Evolutionary conservation across 2,888 invertebrate species (phyloP).

Genomic region (Copidosoma aretas): DNA sequence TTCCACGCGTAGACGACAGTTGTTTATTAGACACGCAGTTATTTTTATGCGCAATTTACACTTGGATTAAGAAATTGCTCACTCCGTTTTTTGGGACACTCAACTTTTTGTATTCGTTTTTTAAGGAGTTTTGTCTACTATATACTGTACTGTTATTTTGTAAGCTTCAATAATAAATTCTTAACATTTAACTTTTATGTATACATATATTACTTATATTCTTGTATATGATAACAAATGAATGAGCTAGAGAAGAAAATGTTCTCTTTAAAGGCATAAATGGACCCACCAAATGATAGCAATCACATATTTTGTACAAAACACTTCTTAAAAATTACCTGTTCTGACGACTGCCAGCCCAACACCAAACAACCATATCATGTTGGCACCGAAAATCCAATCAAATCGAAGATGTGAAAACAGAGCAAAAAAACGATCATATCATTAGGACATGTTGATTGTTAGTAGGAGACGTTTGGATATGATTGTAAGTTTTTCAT

Average conservation of each 20-base stretch:
- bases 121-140: too few relatives aligned
- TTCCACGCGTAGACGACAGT: background rate
- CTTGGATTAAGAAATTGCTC: too few relatives aligned
- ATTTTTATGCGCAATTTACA: too few relatives aligned
- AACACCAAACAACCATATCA: constrained; percentile 60
- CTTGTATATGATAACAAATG: background rate
- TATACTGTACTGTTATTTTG: background rate
- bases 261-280: background rate
- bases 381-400: constrained; percentile 59
- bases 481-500: constrained; percentile 23
- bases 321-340: constrained; percentile 52
- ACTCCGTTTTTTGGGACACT: too few relatives aligned
- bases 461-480: constrained; percentile 51
- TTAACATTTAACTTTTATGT: background rate
- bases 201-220: background rate
- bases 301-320: background rate
- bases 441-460: constrained; percentile 55
- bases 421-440: constrained; percentile 58
- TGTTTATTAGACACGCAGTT: too few relatives aligned
- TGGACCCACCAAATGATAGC: background rate
- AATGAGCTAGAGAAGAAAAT: background rate
- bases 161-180: background rate
- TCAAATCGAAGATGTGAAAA: constrained; percentile 57
- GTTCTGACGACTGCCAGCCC: constrained; percentile 61
- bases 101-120: too few relatives aligned